Evolutionary conservation across 2,888 invertebrate species (phyloP).

Genomic region (Luperina nickerlii): DNA sequence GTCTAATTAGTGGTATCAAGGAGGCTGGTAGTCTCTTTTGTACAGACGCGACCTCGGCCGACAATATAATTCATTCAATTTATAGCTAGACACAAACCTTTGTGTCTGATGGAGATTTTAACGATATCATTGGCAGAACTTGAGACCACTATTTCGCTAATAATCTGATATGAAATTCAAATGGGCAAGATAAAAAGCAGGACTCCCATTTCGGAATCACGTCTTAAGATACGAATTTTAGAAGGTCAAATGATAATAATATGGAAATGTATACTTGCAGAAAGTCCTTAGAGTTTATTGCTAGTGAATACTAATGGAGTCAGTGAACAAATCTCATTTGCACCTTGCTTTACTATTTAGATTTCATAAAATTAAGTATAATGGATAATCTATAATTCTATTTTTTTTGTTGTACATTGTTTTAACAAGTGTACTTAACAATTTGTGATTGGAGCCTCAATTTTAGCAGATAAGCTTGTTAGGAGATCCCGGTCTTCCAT

Average conservation of each 20-base stretch:
- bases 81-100: slow-evolving; percentile 61
- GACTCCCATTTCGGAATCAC: slow-evolving; percentile 33
- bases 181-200: slow-evolving; percentile 50
- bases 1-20: slow-evolving; percentile 81
- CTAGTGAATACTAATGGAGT: slow-evolving; percentile 24
- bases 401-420: neutral
- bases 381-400: neutral
- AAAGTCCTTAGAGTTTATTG: slow-evolving; percentile 23
- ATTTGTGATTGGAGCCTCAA: neutral
- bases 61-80: slow-evolving; percentile 76
- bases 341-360: neutral
- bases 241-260: slow-evolving; percentile 37
- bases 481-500: neutral
- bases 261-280: slow-evolving; percentile 35
- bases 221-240: slow-evolving; percentile 27
- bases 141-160: slow-evolving; percentile 32
- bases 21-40: slow-evolving; percentile 65
- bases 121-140: slow-evolving; percentile 44
- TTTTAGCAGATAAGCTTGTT: neutral
- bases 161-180: slow-evolving; percentile 44
- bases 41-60: slow-evolving; percentile 60
- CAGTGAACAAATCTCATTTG: slow-evolving; percentile 8
- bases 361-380: neutral
- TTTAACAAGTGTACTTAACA: neutral
- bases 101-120: slow-evolving; percentile 63